A percentile compares a stretch with the other conserved stretches of the same genome.
Evolutionary conservation across 1,140 invertebrate species (phyloP).

Genomic region (Cydia fagiglandana): DNA sequence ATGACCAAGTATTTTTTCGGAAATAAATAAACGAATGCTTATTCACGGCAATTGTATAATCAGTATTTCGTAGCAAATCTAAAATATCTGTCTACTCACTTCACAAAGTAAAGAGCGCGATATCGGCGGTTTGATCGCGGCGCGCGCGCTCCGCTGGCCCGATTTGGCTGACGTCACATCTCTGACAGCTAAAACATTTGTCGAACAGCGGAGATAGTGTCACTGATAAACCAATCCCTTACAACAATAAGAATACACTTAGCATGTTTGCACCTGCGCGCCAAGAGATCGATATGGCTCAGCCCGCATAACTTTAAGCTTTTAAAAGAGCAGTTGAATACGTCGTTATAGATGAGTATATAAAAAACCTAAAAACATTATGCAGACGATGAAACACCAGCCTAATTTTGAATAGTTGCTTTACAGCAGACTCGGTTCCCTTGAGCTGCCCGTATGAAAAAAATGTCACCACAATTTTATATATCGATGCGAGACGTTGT

Average conservation of each 20-base stretch:
- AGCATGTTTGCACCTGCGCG: constrained; percentile 78
- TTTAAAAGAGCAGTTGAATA: constrained; percentile 44
- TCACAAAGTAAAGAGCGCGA: constrained; percentile 53
- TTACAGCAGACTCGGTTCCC: constrained; percentile 2
- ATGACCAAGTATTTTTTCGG: constrained; percentile 7
- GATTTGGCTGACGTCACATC: constrained; percentile 75
- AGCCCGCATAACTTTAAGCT: constrained; percentile 55
- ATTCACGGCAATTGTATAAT: constrained; percentile 27
- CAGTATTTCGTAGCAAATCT: constrained; percentile 26
- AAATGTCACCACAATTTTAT: constrained; percentile 65
- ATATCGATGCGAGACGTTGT: constrained; percentile 51
- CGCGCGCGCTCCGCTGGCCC: constrained; percentile 52
- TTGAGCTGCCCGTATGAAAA: constrained; percentile 41
- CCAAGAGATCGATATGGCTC: constrained; percentile 61
- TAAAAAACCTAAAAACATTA: constrained; percentile 38
- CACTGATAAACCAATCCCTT: constrained; percentile 77
- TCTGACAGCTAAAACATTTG: constrained; percentile 78
- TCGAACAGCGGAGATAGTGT: constrained; percentile 76
- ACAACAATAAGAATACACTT: constrained; percentile 78
- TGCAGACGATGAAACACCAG: constrained; percentile 36
- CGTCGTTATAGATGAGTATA: constrained; percentile 36
- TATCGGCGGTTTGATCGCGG: constrained; percentile 58
- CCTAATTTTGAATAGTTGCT: constrained; percentile 38
- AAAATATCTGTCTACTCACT: constrained; percentile 37
- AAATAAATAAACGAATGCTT: constrained; percentile 21